Conservation (phyloP, 2,888 invertebrate species). For the Rhogogaster chlorosoma region DNA sequence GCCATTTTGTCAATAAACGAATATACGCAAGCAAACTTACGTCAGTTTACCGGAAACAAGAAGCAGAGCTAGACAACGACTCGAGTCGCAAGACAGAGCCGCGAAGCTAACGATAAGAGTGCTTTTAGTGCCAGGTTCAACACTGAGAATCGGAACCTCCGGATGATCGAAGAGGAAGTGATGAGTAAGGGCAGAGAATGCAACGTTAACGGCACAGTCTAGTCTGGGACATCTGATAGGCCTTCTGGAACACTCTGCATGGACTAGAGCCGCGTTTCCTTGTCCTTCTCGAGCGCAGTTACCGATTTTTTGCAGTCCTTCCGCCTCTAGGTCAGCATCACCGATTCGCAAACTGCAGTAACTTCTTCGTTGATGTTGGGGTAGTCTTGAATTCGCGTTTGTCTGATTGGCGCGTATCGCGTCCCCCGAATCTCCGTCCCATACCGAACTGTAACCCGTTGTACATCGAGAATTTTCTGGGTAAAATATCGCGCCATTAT, state of each 20-base stretch:
- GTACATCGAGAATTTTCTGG: neutral
- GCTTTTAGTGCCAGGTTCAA: constrained; percentile 71
- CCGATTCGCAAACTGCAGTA: constrained; percentile 62
- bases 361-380: constrained; percentile 60
- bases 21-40: constrained; percentile 64
- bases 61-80: constrained; percentile 72
- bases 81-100: constrained; percentile 68
- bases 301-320: constrained; percentile 65
- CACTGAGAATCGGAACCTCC: constrained; percentile 75
- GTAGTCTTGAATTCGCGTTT: neutral
- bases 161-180: constrained; percentile 82
- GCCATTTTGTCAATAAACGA: neutral
- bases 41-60: constrained; percentile 73
- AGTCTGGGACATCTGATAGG: constrained; percentile 79
- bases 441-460: constrained; percentile 29
- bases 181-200: constrained; percentile 79
- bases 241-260: constrained; percentile 71
- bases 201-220: constrained; percentile 79
- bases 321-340: constrained; percentile 61
- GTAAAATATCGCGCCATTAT: neutral
- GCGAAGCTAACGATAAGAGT: constrained; percentile 71
- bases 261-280: constrained; percentile 10
- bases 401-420: neutral
- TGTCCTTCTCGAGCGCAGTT: constrained; percentile 28
- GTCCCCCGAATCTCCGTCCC: constrained; percentile 37